These are phyloP conservation scores for Mactromeris polynyma DNA, from an alignment of 2,888 invertebrate genomes.

Conservation along the genomic window DNA sequence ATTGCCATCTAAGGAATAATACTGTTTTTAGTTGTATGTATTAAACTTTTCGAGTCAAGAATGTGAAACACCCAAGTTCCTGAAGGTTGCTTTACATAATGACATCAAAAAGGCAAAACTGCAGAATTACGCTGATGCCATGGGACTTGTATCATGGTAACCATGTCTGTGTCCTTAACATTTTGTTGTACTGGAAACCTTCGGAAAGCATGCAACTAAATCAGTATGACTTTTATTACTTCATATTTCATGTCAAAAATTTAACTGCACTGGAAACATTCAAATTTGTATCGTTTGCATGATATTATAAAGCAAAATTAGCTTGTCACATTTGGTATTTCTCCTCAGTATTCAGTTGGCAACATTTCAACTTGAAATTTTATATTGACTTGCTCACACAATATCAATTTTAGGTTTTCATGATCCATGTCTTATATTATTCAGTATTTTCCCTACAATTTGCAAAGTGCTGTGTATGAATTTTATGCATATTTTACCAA, in stretches of 20 bases:
- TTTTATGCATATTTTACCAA: neutral
- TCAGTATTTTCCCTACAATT: neutral
- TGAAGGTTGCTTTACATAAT: neutral
- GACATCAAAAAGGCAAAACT: neutral
- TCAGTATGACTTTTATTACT: neutral
- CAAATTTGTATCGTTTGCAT: neutral
- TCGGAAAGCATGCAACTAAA: neutral
- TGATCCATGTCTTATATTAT: neutral
- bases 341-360: neutral
- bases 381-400: slow-evolving; percentile 2
- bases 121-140: neutral
- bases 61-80: neutral
- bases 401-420: neutral
- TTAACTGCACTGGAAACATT: neutral
- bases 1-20: neutral
- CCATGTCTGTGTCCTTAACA: neutral
- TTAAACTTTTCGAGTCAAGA: neutral
- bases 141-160: neutral
- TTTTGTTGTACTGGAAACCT: neutral
- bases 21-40: neutral
- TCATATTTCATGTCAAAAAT: neutral
- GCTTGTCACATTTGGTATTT: neutral
- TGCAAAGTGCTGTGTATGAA: neutral
- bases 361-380: neutral
- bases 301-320: neutral